Evolutionary conservation across 2,888 invertebrate species (phyloP).

Genomic region (Sarcophaga caerulescens): DNA sequence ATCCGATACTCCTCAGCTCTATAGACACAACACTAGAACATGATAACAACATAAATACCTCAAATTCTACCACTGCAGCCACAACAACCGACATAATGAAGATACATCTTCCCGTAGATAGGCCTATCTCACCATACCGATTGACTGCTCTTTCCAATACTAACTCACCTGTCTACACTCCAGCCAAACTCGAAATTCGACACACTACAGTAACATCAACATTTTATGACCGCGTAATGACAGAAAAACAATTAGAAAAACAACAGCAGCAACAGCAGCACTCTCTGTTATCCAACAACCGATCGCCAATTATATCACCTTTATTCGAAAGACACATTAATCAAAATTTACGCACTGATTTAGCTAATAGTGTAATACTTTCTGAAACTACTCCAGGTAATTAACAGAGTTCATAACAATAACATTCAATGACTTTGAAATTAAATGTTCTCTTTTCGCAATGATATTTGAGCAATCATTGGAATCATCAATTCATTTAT

Average conservation of each 20-base stretch:
- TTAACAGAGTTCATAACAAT: slow-evolving; percentile 49
- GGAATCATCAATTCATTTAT: not conserved
- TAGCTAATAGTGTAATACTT: slow-evolving; percentile 30
- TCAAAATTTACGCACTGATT: slow-evolving; percentile 32
- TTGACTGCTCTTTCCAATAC: slow-evolving; percentile 72
- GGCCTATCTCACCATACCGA: slow-evolving; percentile 75
- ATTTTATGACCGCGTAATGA: slow-evolving; percentile 80
- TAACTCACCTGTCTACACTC: slow-evolving; percentile 76
- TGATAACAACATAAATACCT: slow-evolving; percentile 68
- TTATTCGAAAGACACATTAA: slow-evolving; percentile 47
- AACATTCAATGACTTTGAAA: not conserved
- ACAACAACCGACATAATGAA: slow-evolving; percentile 28
- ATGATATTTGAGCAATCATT: not conserved
- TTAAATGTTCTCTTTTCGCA: not conserved
- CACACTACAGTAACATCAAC: slow-evolving; percentile 81
- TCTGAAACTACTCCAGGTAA: slow-evolving; percentile 66
- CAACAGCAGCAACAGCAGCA: slow-evolving; percentile 63
- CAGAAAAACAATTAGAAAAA: slow-evolving; percentile 79
- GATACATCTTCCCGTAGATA: slow-evolving; percentile 63
- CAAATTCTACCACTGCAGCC: slow-evolving; percentile 55
- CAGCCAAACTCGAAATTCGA: slow-evolving; percentile 79
- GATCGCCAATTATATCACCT: slow-evolving; percentile 60
- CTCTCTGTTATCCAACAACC: slow-evolving; percentile 70
- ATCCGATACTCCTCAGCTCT: slow-evolving; percentile 70
- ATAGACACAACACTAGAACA: slow-evolving; percentile 63